Evolutionary conservation across 2,797 vertebrate species (phyloP).

Genomic region (Crypturellus tataupa): DNA sequence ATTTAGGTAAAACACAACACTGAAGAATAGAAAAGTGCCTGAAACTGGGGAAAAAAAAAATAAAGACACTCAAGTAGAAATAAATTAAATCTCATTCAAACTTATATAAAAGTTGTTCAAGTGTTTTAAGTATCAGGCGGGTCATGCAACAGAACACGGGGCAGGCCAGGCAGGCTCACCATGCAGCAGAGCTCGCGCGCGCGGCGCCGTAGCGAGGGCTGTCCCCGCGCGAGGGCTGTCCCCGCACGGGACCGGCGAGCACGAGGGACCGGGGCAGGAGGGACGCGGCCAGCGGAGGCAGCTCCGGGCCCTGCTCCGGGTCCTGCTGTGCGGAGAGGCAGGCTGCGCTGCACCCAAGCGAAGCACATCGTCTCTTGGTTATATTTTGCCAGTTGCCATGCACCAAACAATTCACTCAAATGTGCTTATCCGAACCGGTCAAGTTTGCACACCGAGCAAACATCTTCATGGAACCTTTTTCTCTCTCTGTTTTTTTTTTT

Average conservation of each 20-base stretch:
- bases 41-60: constrained; percentile 57
- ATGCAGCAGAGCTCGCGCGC: constrained; percentile 83
- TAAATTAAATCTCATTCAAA: constrained; percentile 92
- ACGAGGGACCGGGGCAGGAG: constrained; percentile 6
- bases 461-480: constrained; percentile 78
- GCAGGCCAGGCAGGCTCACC: constrained; percentile 85
- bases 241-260: constrained; percentile 63
- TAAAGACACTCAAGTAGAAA: constrained; percentile 88
- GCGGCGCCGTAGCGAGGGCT: constrained; percentile 71
- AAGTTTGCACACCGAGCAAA: constrained; percentile 81
- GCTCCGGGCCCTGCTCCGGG: too few relatives aligned
- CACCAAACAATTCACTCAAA: constrained; percentile 54
- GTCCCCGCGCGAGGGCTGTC: constrained; percentile 19
- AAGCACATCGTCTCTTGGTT: constrained; percentile 83
- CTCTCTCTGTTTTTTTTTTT: constrained; percentile 73
- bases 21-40: constrained; percentile 82
- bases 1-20: constrained; percentile 84
- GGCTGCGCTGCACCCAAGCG: constrained; percentile 76
- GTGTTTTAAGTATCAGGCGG: constrained; percentile 87
- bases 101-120: constrained; percentile 91
- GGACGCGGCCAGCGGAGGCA: too few relatives aligned
- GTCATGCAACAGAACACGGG: constrained; percentile 91
- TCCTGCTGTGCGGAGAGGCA: constrained; percentile 52
- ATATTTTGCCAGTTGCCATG: constrained; percentile 47
- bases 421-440: constrained; percentile 84